Base-by-base conservation (phyloP, 1,140 invertebrate genomes). In the Caenorhabditis inopinata region DNA sequence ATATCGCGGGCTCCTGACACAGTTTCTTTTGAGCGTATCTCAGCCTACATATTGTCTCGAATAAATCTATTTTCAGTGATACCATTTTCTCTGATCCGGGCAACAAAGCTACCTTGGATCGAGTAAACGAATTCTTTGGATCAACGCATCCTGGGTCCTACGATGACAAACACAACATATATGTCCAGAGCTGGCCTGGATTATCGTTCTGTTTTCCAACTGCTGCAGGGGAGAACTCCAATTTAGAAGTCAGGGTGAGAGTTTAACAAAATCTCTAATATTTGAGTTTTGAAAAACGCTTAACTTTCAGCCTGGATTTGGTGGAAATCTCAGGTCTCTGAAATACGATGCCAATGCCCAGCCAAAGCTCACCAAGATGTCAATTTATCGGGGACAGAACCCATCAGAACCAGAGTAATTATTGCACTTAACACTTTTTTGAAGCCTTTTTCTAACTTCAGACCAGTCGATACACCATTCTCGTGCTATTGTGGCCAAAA, bases 81-180 rank as follows among this genome's bases (percentile, higher is more conserved):
- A 85, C 81, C 23, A 32, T 83, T 1, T 88, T 87, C 68, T 87
- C 87, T 23, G 62, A 86, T 21, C 86, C 86, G 12, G 74, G 62
- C 3, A 80, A 79, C 21, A 79, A 76, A 46, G 87, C 85, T 7
- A 80, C 87, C 47, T 79, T 87, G 45, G 81, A 75, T 5, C 82
- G 81, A 47, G 86, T 87, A 14, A 87, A 88, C 58, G 76, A 83
- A 21, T 87, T 80, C 53, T 87, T 87, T 80, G 86, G 87, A 27
- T 85, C 87, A 5, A 87, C 86, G n/a, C 85, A 88, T 81, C 86
- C 86, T 25, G 87, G 86, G 75, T 85, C 85, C 11, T 88, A 87
- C 51, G 86, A 87, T 46, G 86, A 87, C 47, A 88, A 87, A 49
- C 83, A 86, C 46, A 84, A 86, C 35, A 81, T 85, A 18, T 87